phyloP scores from a whole-genome alignment of 2,797 vertebrate species.

The Dromococcyx pavoninus region DNA sequence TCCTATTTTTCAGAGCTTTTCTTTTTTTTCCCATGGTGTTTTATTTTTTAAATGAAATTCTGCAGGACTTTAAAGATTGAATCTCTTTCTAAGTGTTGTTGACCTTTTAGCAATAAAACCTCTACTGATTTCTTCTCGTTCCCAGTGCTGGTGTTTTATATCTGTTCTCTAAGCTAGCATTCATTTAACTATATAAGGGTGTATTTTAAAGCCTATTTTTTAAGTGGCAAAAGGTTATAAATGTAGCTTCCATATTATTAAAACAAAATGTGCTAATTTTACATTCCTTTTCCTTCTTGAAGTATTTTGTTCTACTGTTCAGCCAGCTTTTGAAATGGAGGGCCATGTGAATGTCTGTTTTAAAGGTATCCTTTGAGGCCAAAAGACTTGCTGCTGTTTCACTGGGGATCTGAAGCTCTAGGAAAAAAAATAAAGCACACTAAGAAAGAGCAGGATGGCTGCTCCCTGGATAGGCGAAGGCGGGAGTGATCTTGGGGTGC shows the following conservation, averaged over 20 bases:
- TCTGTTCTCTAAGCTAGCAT: not conserved
- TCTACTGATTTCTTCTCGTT: constrained; percentile 4
- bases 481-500: fast-evolving
- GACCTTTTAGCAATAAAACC: constrained; percentile 23
- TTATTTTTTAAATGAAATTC: constrained; percentile 8
- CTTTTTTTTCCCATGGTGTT: not conserved
- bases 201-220: not conserved
- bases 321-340: not conserved
- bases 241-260: not conserved
- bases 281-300: not conserved
- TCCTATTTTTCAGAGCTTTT: not conserved
- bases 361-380: not conserved
- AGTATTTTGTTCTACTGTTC: not conserved
- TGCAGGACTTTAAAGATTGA: constrained; percentile 28
- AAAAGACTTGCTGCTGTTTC: not conserved
- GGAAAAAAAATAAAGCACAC: not conserved
- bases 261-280: not conserved
- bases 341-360: not conserved
- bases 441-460: not conserved
- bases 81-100: constrained; percentile 27
- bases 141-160: not conserved
- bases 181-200: not conserved
- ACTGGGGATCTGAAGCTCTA: not conserved
- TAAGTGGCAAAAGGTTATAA: not conserved
- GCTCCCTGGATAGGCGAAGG: not conserved